These are phyloP conservation scores for Clanis bilineata DNA, from an alignment of 2,888 invertebrate species.

Conservation along the genomic window DNA sequence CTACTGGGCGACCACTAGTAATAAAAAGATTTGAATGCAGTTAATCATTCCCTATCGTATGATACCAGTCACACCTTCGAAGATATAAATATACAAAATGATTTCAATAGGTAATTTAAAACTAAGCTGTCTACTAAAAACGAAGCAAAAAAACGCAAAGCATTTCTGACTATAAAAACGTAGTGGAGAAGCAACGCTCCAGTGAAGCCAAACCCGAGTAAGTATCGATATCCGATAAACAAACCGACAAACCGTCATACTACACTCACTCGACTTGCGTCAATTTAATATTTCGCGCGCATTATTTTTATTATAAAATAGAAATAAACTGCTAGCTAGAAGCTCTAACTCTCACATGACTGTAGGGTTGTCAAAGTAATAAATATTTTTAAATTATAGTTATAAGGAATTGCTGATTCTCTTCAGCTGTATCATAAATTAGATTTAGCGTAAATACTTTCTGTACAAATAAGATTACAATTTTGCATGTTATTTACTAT, in stretches of 20 bases:
- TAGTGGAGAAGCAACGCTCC: not conserved
- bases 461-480: too few relatives aligned
- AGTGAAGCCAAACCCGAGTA: not conserved
- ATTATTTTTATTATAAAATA: conserved; percentile 13
- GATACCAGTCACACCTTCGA: too few relatives aligned
- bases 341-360: not conserved
- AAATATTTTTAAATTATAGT: not conserved
- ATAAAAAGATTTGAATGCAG: too few relatives aligned
- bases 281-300: conserved; percentile 6
- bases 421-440: too few relatives aligned
- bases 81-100: too few relatives aligned
- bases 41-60: too few relatives aligned
- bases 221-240: not conserved
- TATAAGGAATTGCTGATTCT: too few relatives aligned
- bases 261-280: conserved; percentile 8
- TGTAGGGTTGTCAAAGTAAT: not conserved
- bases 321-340: not conserved
- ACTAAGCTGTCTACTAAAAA: not conserved
- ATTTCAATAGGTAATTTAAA: not conserved
- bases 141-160: not conserved
- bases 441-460: too few relatives aligned
- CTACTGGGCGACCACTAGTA: too few relatives aligned
- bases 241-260: conserved; percentile 1
- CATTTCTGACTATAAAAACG: not conserved
- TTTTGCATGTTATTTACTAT: too few relatives aligned